A percentile compares a stretch with the other conserved stretches of the same genome.
Evolutionary conservation across 2,113 vertebrate genomes (phyloP).

Genomic region (Mola mola): DNA sequence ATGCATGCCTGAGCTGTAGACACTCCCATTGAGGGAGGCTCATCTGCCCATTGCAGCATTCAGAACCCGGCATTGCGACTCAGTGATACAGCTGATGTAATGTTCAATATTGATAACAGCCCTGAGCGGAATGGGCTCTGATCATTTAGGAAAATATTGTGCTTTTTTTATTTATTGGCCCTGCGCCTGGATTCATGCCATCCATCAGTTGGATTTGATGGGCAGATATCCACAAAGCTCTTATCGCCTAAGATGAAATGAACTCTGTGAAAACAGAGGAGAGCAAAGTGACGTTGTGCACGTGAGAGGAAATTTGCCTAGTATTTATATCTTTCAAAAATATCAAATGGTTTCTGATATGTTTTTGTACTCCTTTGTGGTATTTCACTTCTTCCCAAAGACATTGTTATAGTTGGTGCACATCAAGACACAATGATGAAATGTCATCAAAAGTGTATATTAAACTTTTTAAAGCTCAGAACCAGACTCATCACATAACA

Average conservation of each 20-base stretch:
- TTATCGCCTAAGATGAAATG: slow-evolving; percentile 54
- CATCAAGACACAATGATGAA: too few species aligned
- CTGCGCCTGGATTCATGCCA: slow-evolving; percentile 29
- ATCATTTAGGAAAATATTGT: slow-evolving; percentile 76
- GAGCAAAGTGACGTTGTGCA: background rate
- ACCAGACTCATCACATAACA: too few species aligned
- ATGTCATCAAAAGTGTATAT: too few species aligned
- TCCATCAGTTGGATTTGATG: slow-evolving; percentile 58
- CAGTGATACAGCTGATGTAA: slow-evolving; percentile 70
- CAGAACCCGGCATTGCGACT: slow-evolving; percentile 30
- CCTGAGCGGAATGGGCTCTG: slow-evolving; percentile 68
- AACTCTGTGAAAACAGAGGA: slow-evolving; percentile 45
- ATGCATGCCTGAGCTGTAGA: slow-evolving; percentile 71
- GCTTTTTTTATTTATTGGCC: slow-evolving; percentile 36
- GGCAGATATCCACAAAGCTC: slow-evolving; percentile 50
- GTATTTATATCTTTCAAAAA: background rate
- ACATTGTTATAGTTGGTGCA: too few species aligned
- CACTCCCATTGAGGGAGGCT: slow-evolving; percentile 43
- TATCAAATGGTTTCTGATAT: slow-evolving; percentile 14
- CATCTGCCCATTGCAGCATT: slow-evolving; percentile 46
- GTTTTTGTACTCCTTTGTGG: background rate
- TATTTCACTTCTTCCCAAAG: too few species aligned
- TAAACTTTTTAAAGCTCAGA: too few species aligned
- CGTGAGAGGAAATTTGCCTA: slow-evolving; percentile 10
- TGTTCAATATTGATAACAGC: slow-evolving; percentile 81